phyloP scores from a whole-genome alignment of 1,140 invertebrate genomes.

The Chrysoperla carnea region DNA sequence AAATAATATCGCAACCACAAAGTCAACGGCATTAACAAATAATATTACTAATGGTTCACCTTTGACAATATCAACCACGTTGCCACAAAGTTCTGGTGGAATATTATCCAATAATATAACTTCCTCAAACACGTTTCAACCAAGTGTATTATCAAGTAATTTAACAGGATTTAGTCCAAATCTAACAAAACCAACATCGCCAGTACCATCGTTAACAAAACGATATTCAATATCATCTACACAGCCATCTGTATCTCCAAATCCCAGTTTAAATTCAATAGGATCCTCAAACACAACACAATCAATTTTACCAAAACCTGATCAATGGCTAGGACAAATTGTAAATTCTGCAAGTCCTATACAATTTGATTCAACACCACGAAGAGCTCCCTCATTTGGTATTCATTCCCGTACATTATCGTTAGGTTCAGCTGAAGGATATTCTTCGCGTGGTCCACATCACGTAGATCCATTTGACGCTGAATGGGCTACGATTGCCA shows the following conservation, averaged over 20 bases:
- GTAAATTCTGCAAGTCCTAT: constrained; percentile 6
- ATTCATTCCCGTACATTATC: constrained; percentile 43
- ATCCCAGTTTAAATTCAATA: constrained; percentile 12
- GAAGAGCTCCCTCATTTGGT: constrained; percentile 31
- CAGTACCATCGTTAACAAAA: constrained; percentile 22
- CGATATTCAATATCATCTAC: constrained; percentile 16
- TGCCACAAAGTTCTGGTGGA: background rate
- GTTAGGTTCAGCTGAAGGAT: constrained; percentile 28
- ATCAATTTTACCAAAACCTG: constrained; percentile 41
- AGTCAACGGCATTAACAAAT: constrained; percentile 9
- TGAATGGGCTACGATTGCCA: constrained; percentile 52
- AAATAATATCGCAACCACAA: constrained; percentile 23
- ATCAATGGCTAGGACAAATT: constrained; percentile 55
- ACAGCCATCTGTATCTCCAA: constrained; percentile 15
- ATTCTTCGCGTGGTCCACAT: constrained; percentile 13
- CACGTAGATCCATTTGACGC: constrained; percentile 64
- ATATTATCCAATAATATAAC: constrained; percentile 14
- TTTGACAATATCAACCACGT: background rate
- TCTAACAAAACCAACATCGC: constrained; percentile 25
- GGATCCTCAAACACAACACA: constrained; percentile 13
- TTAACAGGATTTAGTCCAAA: constrained; percentile 21
- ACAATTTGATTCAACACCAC: constrained; percentile 19
- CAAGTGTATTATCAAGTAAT: constrained; percentile 19
- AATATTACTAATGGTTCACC: constrained; percentile 4
- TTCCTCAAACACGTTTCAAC: constrained; percentile 10